These are phyloP conservation scores for Epicauta chinensis DNA, from an alignment of 1,140 invertebrate species.

Conservation along the genomic window DNA sequence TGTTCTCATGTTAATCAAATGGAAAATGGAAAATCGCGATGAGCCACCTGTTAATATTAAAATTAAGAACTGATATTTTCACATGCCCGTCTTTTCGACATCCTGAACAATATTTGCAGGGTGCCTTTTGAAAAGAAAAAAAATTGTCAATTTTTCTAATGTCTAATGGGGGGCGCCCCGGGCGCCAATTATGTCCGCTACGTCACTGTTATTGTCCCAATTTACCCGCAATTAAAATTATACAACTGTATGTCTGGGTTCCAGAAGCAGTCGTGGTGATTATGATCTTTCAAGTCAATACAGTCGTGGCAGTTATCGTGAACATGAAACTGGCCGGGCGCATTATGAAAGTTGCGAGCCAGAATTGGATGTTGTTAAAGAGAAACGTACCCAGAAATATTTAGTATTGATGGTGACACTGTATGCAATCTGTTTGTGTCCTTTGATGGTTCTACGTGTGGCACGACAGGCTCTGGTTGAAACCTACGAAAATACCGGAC, in stretches of 20 bases:
- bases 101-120: too few relatives aligned
- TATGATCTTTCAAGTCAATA: slow-evolving; percentile 31
- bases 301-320: slow-evolving; percentile 29
- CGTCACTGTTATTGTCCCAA: too few relatives aligned
- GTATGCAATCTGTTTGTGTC: slow-evolving; percentile 61
- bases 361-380: slow-evolving; percentile 56
- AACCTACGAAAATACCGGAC: slow-evolving; percentile 60
- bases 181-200: too few relatives aligned
- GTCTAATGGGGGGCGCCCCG: too few relatives aligned
- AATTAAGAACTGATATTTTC: too few relatives aligned
- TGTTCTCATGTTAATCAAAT: too few relatives aligned
- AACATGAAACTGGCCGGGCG: slow-evolving; percentile 20
- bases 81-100: too few relatives aligned
- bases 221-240: too few relatives aligned
- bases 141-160: too few relatives aligned
- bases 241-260: background rate
- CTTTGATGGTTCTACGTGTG: slow-evolving; percentile 60
- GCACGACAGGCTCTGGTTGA: slow-evolving; percentile 59
- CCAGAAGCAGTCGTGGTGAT: slow-evolving; percentile 25
- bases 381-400: slow-evolving; percentile 62
- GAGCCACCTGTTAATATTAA: too few relatives aligned
- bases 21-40: too few relatives aligned
- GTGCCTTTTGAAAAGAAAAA: too few relatives aligned
- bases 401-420: slow-evolving; percentile 58
- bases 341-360: slow-evolving; percentile 47